Evolutionary conservation across 2,113 vertebrate species (phyloP), one percentile per base, ranked within the genome.

Genomic region (Corythaixoides concolor): DNA sequence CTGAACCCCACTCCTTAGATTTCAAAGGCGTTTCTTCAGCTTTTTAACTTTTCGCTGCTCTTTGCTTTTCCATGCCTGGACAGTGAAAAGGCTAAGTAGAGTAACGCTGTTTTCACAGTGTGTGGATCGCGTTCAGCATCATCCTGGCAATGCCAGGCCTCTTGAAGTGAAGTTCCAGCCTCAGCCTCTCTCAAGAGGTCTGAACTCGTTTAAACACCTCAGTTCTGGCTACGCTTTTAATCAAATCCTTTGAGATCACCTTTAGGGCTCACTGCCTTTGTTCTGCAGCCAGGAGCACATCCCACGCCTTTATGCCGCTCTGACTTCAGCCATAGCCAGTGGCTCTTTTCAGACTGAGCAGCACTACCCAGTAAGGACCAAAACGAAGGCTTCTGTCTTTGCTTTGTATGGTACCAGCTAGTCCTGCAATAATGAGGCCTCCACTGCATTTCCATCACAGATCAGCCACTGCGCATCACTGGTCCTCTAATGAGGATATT

Each of bases 1-100:
- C 77, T 76, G 69, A 91, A 58, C 18, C n/a, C 35, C 53, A 50
- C 22, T 89, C 84, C 74, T 73, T 77, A 82, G 58, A 82, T 85
- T 85, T 96, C 86, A 95, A 92, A 97, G 62, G 58, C 75, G 5
- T 52, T 95, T 75, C 66, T 89, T 73, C 27, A 62, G 69, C 77
- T 93, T 92, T 96, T 92, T 47, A 94, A 82, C 74, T 87, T 95
- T 47, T n/a, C 45, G 35, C 24, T 43, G 62, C 49, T 93, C 66
- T 95, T 89, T 85, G 66, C 84, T 30, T 85, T 94, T 85, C 73
- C 49, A 62, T 9, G 4, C 49, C 62, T 33, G 77, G 62, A 69
- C 62, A 75, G 39, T 22, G 66, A 89, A 95, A 92, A 81, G 52
- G 62, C 88, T 78, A 60, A 89, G 32, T 22, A 72, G 84, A 69